These are phyloP conservation scores for Sycophaga agraensis DNA, from an alignment of 1,140 invertebrate genomes.

Conservation along the genomic window DNA sequence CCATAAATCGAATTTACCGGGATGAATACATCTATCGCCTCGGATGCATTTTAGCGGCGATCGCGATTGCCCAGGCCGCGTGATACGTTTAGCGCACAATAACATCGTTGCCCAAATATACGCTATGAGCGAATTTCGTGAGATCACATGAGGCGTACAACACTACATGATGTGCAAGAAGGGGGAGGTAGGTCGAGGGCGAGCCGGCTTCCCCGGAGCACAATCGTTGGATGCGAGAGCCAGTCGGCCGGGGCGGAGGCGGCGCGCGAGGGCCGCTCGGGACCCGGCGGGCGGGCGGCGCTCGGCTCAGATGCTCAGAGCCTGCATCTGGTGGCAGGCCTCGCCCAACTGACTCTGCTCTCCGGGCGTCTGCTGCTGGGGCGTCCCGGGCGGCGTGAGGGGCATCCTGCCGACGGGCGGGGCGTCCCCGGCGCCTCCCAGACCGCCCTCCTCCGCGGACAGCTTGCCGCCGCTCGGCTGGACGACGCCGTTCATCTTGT, in stretches of 20 bases:
- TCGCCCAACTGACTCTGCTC: conserved; percentile 46
- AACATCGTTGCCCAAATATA: conserved; percentile 1
- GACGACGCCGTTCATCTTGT: conserved; percentile 49
- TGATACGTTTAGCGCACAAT: background rate
- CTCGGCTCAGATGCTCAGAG: conserved; percentile 49
- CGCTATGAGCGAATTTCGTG: background rate
- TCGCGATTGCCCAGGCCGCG: too few species aligned
- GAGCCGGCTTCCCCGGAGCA: too few species aligned
- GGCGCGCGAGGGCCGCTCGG: too few species aligned
- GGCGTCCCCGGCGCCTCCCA: conserved; percentile 48
- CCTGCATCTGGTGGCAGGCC: conserved; percentile 54
- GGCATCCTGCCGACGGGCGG: conserved; percentile 35
- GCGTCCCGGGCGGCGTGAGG: conserved; percentile 48
- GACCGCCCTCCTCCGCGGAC: conserved; percentile 28
- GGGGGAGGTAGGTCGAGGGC: too few species aligned
- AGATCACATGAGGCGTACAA: conserved; percentile 23
- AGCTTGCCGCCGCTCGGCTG: conserved; percentile 32
- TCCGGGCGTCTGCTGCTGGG: conserved; percentile 31
- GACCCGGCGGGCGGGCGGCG: too few species aligned
- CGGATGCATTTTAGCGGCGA: too few species aligned
- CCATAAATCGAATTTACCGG: background rate
- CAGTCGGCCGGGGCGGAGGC: too few species aligned
- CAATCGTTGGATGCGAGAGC: too few species aligned
- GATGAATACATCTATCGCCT: too few species aligned
- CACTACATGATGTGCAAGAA: too few species aligned